These are phyloP conservation scores for Zaprionus tsacasi DNA, from an alignment of 1,140 invertebrate genomes.

Conservation along the genomic window DNA sequence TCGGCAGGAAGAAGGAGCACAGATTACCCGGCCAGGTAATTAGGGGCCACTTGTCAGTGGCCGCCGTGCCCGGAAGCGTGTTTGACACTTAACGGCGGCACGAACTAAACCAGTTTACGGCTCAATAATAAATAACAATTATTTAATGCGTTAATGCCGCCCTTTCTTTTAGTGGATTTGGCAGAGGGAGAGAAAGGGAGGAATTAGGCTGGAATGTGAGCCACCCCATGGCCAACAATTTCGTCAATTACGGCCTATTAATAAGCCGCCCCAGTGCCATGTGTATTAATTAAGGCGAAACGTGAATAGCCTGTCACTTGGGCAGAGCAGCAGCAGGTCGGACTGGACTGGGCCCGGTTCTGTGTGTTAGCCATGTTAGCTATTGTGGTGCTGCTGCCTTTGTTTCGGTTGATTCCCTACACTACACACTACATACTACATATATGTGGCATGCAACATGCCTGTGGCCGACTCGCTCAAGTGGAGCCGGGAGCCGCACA, in stretches of 20 bases:
- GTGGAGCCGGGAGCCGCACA: slow-evolving; percentile 6
- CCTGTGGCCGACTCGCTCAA: background rate
- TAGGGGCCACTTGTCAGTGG: slow-evolving; percentile 45
- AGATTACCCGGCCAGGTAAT: slow-evolving; percentile 39
- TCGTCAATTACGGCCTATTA: slow-evolving; percentile 68
- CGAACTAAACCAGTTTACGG: slow-evolving; percentile 43
- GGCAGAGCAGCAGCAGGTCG: background rate
- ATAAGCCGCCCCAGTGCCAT: slow-evolving; percentile 49
- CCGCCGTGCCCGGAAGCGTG: slow-evolving; percentile 1
- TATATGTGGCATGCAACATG: slow-evolving; percentile 6
- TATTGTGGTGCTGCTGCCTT: background rate
- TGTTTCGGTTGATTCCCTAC: background rate
- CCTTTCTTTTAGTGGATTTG: background rate
- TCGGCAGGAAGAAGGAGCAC: background rate
- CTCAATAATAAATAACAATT: slow-evolving; percentile 71
- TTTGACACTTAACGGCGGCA: slow-evolving; percentile 39
- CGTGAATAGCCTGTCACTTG: slow-evolving; percentile 33
- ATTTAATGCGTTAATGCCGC: slow-evolving; percentile 48
- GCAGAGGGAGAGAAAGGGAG: background rate
- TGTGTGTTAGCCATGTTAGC: background rate
- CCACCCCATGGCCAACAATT: slow-evolving; percentile 31
- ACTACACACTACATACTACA: background rate
- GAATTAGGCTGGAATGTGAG: background rate
- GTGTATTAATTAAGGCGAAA: slow-evolving; percentile 70
- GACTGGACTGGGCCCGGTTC: background rate